These are phyloP conservation scores for Saccostrea glomerata DNA, from an alignment of 1,140 invertebrate genomes.

Conservation along the genomic window DNA sequence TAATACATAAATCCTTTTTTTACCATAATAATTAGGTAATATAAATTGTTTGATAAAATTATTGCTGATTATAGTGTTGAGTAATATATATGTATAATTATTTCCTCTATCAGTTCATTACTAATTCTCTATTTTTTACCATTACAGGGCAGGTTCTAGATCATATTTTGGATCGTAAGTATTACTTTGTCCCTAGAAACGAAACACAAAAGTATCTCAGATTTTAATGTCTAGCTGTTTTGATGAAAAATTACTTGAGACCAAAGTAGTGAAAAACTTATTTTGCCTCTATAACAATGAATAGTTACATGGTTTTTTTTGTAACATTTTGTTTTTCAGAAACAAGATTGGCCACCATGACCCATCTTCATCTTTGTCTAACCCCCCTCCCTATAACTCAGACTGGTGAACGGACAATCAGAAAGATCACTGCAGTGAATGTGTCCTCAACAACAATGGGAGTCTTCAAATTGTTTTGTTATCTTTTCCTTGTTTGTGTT, in stretches of 20 bases:
- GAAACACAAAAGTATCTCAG: neutral
- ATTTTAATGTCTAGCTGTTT: neutral
- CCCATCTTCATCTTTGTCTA: neutral
- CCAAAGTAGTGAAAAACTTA: neutral
- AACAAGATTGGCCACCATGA: constrained; percentile 18
- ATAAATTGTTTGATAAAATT: neutral
- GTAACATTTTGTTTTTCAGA: neutral
- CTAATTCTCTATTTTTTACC: neutral
- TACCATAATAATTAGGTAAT: neutral
- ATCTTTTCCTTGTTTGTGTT: too few species aligned
- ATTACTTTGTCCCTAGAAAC: neutral
- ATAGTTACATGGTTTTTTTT: neutral
- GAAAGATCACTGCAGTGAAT: too few species aligned
- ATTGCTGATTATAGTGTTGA: neutral
- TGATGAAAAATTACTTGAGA: neutral
- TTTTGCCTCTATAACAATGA: neutral
- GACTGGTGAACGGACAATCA: neutral
- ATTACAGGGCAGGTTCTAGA: constrained; percentile 8
- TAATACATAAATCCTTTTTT: neutral
- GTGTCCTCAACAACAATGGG: too few species aligned
- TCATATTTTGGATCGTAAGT: constrained; percentile 6
- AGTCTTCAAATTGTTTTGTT: too few species aligned
- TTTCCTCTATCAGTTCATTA: neutral
- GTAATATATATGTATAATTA: neutral
- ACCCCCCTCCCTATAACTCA: neutral